A percentile compares a stretch with the other conserved stretches of the same genome.
These are phyloP conservation scores for Eupithecia subfuscata DNA, from an alignment of 2,888 invertebrate species.

Conservation along the genomic window DNA sequence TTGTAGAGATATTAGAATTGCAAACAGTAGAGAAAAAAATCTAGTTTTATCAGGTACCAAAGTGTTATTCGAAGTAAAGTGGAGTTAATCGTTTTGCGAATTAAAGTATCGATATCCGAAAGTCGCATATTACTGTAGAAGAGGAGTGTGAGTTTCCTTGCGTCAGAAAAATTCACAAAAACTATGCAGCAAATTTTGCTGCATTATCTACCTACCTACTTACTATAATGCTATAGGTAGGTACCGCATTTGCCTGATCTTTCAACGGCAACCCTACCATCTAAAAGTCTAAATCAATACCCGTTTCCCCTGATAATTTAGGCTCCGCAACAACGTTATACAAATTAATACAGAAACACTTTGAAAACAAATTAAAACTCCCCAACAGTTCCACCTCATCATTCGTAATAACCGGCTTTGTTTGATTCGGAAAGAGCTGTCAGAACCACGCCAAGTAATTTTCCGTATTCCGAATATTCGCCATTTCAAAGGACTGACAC, in stretches of 20 bases:
- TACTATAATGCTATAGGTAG: no score
- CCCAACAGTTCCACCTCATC: conserved; percentile 33
- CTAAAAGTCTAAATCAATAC: background rate
- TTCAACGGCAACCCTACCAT: background rate
- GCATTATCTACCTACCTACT: no score
- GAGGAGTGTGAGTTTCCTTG: no score
- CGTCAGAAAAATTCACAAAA: no score
- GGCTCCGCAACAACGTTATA: background rate
- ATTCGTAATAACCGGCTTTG: conserved; percentile 40
- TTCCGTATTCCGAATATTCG: conserved; percentile 46
- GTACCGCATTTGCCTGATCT: background rate
- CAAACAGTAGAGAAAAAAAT: no score
- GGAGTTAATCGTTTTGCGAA: no score
- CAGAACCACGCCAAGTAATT: conserved; percentile 54
- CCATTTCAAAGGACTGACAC: conserved; percentile 42
- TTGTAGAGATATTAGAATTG: no score
- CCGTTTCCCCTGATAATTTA: background rate
- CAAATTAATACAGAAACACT: conserved; percentile 8
- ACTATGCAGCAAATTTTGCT: no score
- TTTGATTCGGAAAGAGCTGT: conserved; percentile 50
- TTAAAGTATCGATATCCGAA: no score
- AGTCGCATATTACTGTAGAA: no score
- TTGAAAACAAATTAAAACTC: conserved; percentile 39
- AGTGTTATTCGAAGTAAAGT: no score
- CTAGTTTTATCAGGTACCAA: no score